Percentiles rank a stretch among this genome's conserved stretches.
Conservation (phyloP, 2,888 invertebrate species). For the Mimachlamys varia region DNA sequence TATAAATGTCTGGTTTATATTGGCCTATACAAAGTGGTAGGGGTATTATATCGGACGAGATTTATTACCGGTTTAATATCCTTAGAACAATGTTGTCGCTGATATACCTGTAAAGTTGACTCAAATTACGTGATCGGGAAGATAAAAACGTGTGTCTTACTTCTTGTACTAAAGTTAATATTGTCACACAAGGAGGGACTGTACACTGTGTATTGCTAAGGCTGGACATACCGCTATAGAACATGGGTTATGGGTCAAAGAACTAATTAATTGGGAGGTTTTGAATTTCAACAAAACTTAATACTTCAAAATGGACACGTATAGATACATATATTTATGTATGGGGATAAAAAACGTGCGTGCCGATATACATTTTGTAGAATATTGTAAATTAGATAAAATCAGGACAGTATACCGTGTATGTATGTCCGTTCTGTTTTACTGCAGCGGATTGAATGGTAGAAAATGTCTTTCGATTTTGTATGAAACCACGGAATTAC, state of each 20-base stretch:
- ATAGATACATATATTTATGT: background rate
- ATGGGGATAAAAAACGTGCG: background rate
- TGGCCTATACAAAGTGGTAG: background rate
- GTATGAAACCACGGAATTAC: no score
- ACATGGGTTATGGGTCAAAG: background rate
- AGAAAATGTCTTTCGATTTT: no score
- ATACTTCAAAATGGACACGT: background rate
- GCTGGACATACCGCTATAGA: background rate
- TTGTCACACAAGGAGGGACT: background rate
- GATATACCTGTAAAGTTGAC: constrained; percentile 24
- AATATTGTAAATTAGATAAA: no score
- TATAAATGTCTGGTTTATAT: background rate
- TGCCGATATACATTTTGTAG: background rate
- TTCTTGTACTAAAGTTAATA: background rate
- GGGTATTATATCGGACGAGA: background rate
- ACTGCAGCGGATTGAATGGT: no score
- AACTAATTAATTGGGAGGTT: background rate
- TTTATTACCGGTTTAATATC: background rate
- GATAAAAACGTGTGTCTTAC: background rate
- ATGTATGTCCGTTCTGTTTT: no score
- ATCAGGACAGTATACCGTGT: no score
- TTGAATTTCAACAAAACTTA: background rate
- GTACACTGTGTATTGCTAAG: background rate
- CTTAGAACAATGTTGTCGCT: constrained; percentile 18
- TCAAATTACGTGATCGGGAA: background rate